Evolutionary conservation across 2,797 vertebrate species (phyloP), one percentile per base, ranked within the genome.

Genomic region (Rousettus madagascariensis): DNA sequence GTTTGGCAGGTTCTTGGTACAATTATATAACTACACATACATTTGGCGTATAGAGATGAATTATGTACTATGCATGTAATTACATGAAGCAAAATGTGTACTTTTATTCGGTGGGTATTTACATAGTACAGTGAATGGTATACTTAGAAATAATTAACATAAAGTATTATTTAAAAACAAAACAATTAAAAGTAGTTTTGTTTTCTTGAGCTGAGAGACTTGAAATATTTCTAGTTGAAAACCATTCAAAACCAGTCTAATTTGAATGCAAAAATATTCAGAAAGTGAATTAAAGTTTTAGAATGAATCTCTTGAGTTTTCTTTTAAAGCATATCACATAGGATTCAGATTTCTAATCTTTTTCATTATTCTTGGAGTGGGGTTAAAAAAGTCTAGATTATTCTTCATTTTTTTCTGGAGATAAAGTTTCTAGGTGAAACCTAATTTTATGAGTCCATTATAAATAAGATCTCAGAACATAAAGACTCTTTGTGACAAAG

Each of bases 111-210:
- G 94, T 94, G 91, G 97, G 79, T 96, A 95, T 97, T 97, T 97
- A 96, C 95, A 97, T 57, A 94, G 95, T 78, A 90, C 41, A 68
- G 68, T 96, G 96, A 97, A 97, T 96, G 75, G 95, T 94, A 79
- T 95, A 95, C 95, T 98, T 97, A 97, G 97, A 97, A 97, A 97
- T 97, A 97, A 97, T 97, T 96, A 97, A 96, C 96, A 96, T 94
- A 97, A 96, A 97, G 92, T 72, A 90, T 97, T 96, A 96, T 94
- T 97, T 36, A 96, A 98, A 97, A 96, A 97, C 92, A 96, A 96
- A 96, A 96, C 94, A 97, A 97, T 97, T 97, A 96, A 98, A 95
- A 96, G 96, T 90, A 89, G 92, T 95, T 96, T 93, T 92, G 82
- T 94, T 97, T 94, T 69, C 93, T 94, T 80, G 78, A 72, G 86